Evolutionary conservation across 2,888 invertebrate species (phyloP).

Genomic region (Elysia crispata): DNA sequence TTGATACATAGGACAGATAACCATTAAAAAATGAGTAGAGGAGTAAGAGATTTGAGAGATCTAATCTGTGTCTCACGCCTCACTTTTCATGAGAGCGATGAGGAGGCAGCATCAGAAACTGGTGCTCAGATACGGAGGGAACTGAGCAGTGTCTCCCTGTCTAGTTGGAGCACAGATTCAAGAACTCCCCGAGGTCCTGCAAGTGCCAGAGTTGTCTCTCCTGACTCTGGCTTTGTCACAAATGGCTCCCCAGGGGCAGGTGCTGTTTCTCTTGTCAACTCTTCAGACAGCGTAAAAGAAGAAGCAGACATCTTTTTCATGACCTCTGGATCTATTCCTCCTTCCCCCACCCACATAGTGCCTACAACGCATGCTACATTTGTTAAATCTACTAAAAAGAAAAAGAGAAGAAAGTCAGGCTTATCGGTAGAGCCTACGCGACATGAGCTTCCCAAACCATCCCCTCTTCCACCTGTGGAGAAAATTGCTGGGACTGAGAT

Average conservation of each 20-base stretch:
- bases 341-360: too few species aligned
- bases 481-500: neutral
- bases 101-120: constrained; percentile 68
- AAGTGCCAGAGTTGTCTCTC: constrained; percentile 50
- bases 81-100: constrained; percentile 72
- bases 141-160: constrained; percentile 59
- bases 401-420: constrained; percentile 56
- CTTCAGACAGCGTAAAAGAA: neutral
- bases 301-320: neutral
- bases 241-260: constrained; percentile 58
- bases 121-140: constrained; percentile 60
- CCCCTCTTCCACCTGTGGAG: constrained; percentile 63
- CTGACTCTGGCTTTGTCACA: constrained; percentile 72
- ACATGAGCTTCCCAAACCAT: constrained; percentile 67
- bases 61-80: constrained; percentile 76
- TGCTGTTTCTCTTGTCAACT: neutral
- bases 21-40: constrained; percentile 70
- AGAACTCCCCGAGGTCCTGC: constrained; percentile 47
- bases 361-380: constrained; percentile 1
- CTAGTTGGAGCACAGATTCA: constrained; percentile 48
- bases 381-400: constrained; percentile 54
- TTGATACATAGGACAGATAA: neutral
- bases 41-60: constrained; percentile 75
- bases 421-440: constrained; percentile 51
- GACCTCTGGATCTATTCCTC: neutral